A percentile compares a stretch with the other conserved stretches of the same genome.
Conservation (phyloP, 2,797 vertebrate genomes). For the Sibirionetta formosa region DNA sequence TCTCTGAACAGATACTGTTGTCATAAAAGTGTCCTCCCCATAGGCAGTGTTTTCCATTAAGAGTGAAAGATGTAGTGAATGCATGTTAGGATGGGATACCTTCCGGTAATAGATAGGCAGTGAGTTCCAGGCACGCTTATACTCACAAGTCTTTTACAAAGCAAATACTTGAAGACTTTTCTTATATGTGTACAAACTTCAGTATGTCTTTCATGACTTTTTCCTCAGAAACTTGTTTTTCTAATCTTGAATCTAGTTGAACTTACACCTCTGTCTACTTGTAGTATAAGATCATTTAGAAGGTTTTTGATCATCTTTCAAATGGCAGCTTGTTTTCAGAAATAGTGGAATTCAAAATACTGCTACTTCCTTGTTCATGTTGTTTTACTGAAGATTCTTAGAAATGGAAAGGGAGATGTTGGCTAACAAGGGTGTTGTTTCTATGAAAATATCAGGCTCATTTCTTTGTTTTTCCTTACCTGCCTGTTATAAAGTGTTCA, state of each 20-base stretch:
- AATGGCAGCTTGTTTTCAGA: background rate
- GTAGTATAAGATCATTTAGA: background rate
- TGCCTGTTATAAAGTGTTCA: background rate
- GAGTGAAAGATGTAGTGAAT: slow-evolving; percentile 73
- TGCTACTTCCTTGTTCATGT: background rate
- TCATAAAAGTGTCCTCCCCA: slow-evolving; percentile 69
- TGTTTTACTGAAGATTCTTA: background rate
- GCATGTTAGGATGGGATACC: slow-evolving; percentile 69
- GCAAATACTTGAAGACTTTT: slow-evolving; percentile 40
- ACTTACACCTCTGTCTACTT: background rate
- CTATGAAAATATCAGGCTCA: background rate
- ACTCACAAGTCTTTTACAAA: slow-evolving; percentile 45
- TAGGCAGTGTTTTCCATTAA: slow-evolving; percentile 79
- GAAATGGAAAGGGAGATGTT: background rate
- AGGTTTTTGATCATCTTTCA: background rate
- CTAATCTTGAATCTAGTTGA: slow-evolving; percentile 24
- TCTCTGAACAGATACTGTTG: slow-evolving; percentile 66
- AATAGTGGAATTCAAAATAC: background rate
- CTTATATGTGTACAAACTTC: slow-evolving; percentile 6
- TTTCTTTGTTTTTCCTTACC: background rate
- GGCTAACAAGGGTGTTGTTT: background rate
- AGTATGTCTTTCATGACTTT: slow-evolving; percentile 2
- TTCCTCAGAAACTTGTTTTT: slow-evolving; percentile 48
- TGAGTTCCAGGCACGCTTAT: slow-evolving; percentile 60
- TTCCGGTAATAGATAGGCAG: slow-evolving; percentile 61